Base-by-base conservation (phyloP, 2,797 vertebrate genomes). In the Darevskia nairensis region DNA sequence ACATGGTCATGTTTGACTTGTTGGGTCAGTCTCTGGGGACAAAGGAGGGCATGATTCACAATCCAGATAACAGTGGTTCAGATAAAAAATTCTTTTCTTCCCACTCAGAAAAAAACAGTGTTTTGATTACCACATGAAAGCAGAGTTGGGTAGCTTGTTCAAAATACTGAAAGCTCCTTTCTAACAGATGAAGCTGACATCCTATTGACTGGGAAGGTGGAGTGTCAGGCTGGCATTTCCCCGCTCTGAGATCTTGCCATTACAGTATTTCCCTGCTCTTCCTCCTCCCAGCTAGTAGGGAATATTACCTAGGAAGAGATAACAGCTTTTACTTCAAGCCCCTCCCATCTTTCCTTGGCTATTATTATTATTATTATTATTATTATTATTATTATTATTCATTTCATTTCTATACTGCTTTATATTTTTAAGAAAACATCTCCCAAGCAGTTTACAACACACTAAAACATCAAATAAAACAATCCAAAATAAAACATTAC, bases 71-170 rank as follows among this genome's bases (percentile, higher is more conserved):
- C 15, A 69, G 25, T 84, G 69, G 23, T 74, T 74, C 82, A 72
- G 27, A 39, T 74, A 74, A 27, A 15, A 15, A 74, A 59, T 27
- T 61, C 21, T 74, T 39, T 81, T 27, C 32, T 66, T 29, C 80
- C 25, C 68, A 13, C 50, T 25, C n/a, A 75, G n/a, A 66, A 8
- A 41, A 50, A 55, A 55, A 15, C 13, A 77, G 15, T 25, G 29
- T 25, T 74, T 84, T 74, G 59, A 78, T 80, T 68, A 79, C 44
- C 76, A 50, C 11, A 15, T 69, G 64, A n/a, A 86, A 86, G 44
- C 21, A 71, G 82, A 72, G 23, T 13, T 69, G 64, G 23, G 75
- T 25, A 64, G 5, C 71, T 85, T 76, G 32, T 69, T 29, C 15
- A 44, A 13, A 79, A 69, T 27, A 55, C 13, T 50, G n/a, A 79